These are phyloP conservation scores for Drosophila paulistorum DNA, from an alignment of 1,140 invertebrate species.

Conservation along the genomic window DNA sequence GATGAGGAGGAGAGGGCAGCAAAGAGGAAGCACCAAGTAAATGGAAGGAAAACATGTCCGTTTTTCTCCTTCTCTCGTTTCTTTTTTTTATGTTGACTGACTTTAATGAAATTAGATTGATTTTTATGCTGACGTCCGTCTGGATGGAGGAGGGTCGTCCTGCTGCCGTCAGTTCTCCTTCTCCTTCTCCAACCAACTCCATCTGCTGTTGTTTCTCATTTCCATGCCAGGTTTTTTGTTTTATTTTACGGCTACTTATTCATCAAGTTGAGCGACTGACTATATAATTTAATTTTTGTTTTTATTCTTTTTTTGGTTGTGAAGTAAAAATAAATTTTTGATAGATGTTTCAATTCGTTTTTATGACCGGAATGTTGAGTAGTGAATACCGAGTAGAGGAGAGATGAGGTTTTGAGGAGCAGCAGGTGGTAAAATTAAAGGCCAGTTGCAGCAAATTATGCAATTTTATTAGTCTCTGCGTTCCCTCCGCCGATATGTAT, in stretches of 20 bases:
- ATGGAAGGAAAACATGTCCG: slow-evolving; percentile 1
- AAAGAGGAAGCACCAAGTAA: background rate
- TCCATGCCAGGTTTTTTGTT: slow-evolving; percentile 38
- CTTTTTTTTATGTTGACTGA: slow-evolving; percentile 66
- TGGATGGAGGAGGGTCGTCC: background rate
- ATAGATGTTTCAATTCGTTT: slow-evolving; percentile 51
- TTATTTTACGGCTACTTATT: slow-evolving; percentile 73
- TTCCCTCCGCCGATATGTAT: slow-evolving; percentile 3
- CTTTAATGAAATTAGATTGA: slow-evolving; percentile 79
- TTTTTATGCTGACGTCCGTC: slow-evolving; percentile 69
- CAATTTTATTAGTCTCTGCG: slow-evolving; percentile 66
- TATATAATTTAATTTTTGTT: slow-evolving; percentile 78
- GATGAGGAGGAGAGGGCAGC: background rate
- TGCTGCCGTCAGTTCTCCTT: background rate
- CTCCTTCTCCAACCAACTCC: background rate
- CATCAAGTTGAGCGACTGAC: slow-evolving; percentile 75
- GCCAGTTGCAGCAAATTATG: slow-evolving; percentile 55
- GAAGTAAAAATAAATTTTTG: slow-evolving; percentile 75
- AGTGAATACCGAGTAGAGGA: slow-evolving; percentile 3
- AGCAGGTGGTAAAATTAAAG: slow-evolving; percentile 51
- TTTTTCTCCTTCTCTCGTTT: background rate
- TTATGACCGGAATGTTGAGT: slow-evolving; percentile 32
- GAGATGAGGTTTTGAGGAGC: background rate
- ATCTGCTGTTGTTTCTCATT: slow-evolving; percentile 6
- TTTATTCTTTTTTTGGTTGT: slow-evolving; percentile 22